Base-by-base conservation (phyloP, 2,113 vertebrate genomes). In the Paramisgurnus dabryanus region DNA sequence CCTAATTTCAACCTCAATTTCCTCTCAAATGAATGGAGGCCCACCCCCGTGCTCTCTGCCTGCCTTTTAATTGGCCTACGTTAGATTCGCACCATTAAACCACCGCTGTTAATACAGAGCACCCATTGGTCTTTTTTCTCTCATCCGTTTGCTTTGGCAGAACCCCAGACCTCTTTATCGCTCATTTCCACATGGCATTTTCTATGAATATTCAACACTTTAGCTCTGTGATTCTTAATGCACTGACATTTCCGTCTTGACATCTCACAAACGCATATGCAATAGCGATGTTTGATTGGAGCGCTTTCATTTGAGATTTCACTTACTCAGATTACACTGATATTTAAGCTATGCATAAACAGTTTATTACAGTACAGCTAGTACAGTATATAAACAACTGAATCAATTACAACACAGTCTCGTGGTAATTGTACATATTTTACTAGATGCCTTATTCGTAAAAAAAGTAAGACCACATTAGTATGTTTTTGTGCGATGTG, bases 1-100 rank as follows among this genome's bases (percentile, higher is more conserved):
- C 89, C 84, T 93, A 91, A 93, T 93, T 92, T 92, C 88, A 92
- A 88, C 89, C 92, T 91, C 89, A 91, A 90, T 92, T 90, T 94
- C 87, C 91, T 89, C 86, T 87, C 86, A 91, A 93, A 93, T 78
- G 92, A 93, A 89, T 80, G 84, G 90, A 88, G 89, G 86, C 84
- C 85, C 90, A 85, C 87, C 87, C 85, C 63, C 22, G 86, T 78
- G 84, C 90, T 91, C 82, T 78, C 80, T 80, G 87, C 87, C 66
- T 87, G 79, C 83, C 87, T 90, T 90, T 94, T 93, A 93, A 93
- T 88, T 94, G 91, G 90, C 79, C 82, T 80, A 76, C 86, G 85
- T 92, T 93, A 93, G 91, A 93, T 87, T 88, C 85, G 92, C 89
- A 81, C 92, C 90, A 92, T 94, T 94, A 93, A 92, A 91, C 87